Evolutionary conservation across 2,888 invertebrate genomes (phyloP), one percentile per base, ranked within the genome.

Genomic region (Pachydiplax longipennis): DNA sequence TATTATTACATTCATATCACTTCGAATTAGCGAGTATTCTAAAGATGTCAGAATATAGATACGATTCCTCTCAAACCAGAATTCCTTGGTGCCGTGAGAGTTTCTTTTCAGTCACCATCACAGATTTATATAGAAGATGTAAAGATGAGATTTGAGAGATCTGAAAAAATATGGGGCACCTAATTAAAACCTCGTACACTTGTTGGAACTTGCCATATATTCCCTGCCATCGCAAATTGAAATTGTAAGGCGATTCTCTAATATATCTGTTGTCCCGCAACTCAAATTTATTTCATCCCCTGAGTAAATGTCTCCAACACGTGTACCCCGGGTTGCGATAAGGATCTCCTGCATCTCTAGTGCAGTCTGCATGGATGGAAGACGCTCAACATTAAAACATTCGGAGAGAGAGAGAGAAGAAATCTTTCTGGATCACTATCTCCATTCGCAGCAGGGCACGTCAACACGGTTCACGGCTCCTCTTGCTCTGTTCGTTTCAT

Each of bases 381-480:
- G 73, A 73, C 73, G 25, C 15, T 31, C 73, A 25, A 31, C 73
- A 73, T 73, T 73, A 73, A 73, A 53, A 31, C 87, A 73, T 25
- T 35, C 58, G 61, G 35, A 35, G 61, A 18, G n/a, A 87, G 87
- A 37, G 35, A 18, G n/a, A 87, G 87, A 37, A 22, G 15, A 31
- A 58, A 12, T 44, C 40, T 81, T 82, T n/a, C 22, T 35, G 40
- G 61, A 61, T 61, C 37, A 65, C 35, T 35, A 65, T 61, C 87
- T 37, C 37, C n/a, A n/a, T 87, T 65, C 40, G 61, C 87, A 40
- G 87, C 87, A 40, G 61, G 37, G 65, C 87, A 87, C 37, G 87
- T 87, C 87, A 87, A 65, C 87, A 40, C 65, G 87, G 87, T 87
- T 87, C 87, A 87, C 37, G 65, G 87, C 61, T 40, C 12, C 87